Conservation (phyloP, 2,797 vertebrate genomes). For the Poeciliopsis paucimaculata region DNA sequence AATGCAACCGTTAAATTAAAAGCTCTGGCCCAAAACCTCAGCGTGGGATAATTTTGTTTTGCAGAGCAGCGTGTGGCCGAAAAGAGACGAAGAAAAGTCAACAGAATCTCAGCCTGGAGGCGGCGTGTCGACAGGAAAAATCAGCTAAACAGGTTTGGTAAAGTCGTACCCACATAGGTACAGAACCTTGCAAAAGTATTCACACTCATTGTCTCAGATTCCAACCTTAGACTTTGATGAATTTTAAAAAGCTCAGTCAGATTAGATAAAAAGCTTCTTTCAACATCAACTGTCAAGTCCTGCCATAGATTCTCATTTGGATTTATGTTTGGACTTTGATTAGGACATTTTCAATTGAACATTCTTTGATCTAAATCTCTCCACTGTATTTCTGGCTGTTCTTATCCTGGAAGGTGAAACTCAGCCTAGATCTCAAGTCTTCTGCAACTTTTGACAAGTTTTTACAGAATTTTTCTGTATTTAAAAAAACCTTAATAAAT, state of each 20-base stretch:
- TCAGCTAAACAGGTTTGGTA: slow-evolving; percentile 48
- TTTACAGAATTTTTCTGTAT: neutral
- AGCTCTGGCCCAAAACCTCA: slow-evolving; percentile 64
- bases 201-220: slow-evolving; percentile 10
- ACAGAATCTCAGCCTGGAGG: slow-evolving; percentile 48
- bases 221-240: neutral
- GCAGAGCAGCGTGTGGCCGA: slow-evolving; percentile 48
- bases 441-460: neutral
- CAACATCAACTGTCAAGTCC: neutral
- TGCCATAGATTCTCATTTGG: neutral
- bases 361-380: neutral
- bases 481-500: neutral
- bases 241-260: neutral
- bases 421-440: neutral
- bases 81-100: slow-evolving; percentile 54
- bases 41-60: slow-evolving; percentile 62
- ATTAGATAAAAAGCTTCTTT: neutral
- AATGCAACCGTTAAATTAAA: slow-evolving; percentile 72
- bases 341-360: neutral
- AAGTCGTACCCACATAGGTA: slow-evolving; percentile 37
- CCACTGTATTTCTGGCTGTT: neutral
- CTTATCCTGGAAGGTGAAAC: neutral
- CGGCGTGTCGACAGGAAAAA: slow-evolving; percentile 54
- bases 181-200: neutral
- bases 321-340: neutral